Evolutionary conservation across 2,113 vertebrate species (phyloP).

Genomic region (Oryctolagus cuniculus): DNA sequence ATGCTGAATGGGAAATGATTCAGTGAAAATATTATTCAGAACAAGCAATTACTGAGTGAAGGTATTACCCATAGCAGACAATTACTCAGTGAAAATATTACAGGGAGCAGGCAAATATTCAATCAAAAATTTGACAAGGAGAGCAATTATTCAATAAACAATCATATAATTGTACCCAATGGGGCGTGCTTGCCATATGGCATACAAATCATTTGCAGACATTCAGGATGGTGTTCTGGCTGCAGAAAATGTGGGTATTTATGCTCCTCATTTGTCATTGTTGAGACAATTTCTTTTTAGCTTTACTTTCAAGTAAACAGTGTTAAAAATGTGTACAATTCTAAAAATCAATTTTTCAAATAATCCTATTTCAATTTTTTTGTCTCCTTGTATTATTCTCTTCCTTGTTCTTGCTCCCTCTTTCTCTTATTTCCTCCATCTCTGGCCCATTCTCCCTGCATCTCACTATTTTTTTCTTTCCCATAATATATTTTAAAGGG

Average conservation of each 20-base stretch:
- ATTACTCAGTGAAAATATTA: constrained; percentile 89
- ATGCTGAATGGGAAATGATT: constrained; percentile 88
- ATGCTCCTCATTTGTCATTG: constrained; percentile 80
- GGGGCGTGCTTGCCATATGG: constrained; percentile 82
- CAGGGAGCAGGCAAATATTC: constrained; percentile 85
- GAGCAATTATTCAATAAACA: constrained; percentile 90
- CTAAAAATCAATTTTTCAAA: constrained; percentile 69
- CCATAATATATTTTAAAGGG: background rate
- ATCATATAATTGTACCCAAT: constrained; percentile 88
- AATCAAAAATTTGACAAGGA: constrained; percentile 89
- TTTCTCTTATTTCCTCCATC: background rate
- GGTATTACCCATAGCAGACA: constrained; percentile 87
- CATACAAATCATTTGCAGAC: constrained; percentile 85
- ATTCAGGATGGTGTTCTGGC: constrained; percentile 72
- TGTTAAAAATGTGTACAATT: constrained; percentile 65
- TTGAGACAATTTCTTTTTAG: constrained; percentile 79
- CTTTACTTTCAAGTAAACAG: constrained; percentile 80
- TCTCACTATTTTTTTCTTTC: background rate
- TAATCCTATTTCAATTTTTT: constrained; percentile 53
- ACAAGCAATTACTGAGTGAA: constrained; percentile 89
- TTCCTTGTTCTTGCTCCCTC: background rate
- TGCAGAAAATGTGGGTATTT: constrained; percentile 83
- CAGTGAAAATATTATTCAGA: constrained; percentile 89
- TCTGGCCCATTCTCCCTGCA: background rate
- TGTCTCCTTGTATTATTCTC: background rate